Conservation (phyloP, 2,797 vertebrate genomes). For the Eospalax fontanierii region DNA sequence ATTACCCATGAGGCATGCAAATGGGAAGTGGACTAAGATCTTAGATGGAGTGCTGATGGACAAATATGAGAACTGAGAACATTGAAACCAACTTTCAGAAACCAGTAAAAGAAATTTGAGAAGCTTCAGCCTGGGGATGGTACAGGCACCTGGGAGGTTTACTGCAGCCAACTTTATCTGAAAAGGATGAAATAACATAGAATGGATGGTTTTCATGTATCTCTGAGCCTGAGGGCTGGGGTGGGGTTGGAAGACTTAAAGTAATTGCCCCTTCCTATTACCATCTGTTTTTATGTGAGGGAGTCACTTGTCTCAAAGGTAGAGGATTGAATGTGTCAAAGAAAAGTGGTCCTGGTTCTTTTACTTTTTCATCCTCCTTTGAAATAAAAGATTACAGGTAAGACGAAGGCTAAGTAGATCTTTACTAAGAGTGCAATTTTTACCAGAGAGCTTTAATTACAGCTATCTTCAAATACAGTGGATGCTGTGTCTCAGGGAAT, state of each 20-base stretch:
- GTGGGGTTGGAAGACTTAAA: background rate
- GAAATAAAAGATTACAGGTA: conserved; percentile 84
- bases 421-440: conserved; percentile 80
- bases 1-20: background rate
- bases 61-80: fast-evolving
- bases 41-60: background rate
- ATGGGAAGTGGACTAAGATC: background rate
- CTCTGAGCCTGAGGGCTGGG: background rate
- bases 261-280: background rate
- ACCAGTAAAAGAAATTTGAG: background rate
- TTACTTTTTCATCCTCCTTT: conserved; percentile 82
- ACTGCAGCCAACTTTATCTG: background rate
- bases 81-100: background rate
- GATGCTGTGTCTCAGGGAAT: conserved; percentile 78
- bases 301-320: conserved; percentile 58
- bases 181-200: background rate
- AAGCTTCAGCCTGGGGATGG: too few relatives aligned
- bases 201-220: fast-evolving
- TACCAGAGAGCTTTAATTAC: conserved; percentile 83
- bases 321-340: conserved; percentile 66
- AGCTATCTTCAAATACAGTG: conserved; percentile 82
- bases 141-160: background rate
- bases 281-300: conserved; percentile 57
- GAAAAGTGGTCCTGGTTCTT: conserved; percentile 52
- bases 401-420: conserved; percentile 80